Conservation (phyloP, 2,797 vertebrate genomes). For the Darevskia nairensis region DNA sequence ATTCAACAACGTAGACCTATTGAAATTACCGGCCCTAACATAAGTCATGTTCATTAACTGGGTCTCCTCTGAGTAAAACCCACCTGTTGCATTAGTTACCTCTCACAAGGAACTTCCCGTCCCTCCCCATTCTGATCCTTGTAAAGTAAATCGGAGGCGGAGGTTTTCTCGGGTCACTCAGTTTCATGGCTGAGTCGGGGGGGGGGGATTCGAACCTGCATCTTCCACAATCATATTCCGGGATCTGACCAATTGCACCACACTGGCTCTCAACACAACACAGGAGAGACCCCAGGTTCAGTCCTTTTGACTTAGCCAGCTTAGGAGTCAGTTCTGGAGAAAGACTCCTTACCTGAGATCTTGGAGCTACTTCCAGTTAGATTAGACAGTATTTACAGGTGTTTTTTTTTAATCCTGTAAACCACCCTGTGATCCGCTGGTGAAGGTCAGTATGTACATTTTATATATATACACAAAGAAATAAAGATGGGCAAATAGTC, state of each 20-base stretch:
- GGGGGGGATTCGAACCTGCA: background rate
- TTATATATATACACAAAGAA: too few species aligned
- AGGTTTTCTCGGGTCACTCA: background rate
- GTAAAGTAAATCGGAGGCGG: background rate
- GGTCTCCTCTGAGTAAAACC: too few species aligned
- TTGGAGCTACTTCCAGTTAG: background rate
- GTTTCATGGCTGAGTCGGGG: background rate
- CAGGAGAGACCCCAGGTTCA: background rate
- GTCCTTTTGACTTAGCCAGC: background rate
- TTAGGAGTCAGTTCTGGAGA: background rate
- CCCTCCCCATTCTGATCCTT: background rate
- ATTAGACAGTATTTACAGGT: background rate
- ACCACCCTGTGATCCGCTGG: too few species aligned
- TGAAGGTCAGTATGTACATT: too few species aligned
- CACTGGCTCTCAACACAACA: background rate
- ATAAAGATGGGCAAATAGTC: background rate
- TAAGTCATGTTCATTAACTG: too few species aligned
- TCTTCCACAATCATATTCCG: background rate
- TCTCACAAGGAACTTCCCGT: too few species aligned
- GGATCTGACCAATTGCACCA: background rate
- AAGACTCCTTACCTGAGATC: background rate
- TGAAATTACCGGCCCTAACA: too few species aligned
- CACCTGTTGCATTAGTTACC: too few species aligned
- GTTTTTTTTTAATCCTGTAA: too few species aligned
- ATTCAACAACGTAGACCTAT: background rate